Evolutionary conservation across 1,140 invertebrate species (phyloP), one percentile per base, ranked within the genome.

Genomic region (Drosophila gunungcola): DNA sequence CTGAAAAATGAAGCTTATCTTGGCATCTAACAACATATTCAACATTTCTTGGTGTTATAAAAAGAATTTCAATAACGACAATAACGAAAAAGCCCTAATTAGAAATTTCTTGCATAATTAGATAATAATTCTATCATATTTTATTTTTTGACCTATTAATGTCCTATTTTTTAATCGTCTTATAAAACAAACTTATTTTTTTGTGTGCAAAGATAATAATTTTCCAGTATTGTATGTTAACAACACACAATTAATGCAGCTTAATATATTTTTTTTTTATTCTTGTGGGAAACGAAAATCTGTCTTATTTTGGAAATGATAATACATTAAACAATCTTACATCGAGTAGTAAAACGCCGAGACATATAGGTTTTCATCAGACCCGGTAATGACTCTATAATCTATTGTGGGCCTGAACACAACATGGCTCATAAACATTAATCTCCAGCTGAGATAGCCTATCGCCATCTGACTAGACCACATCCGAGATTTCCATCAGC

Each of bases 361-460:
- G 16, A 13, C 11, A 21, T 54, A 32, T 39, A 34, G 27, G 65
- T 13, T 69, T 21, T 21, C 51, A n/a, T 34, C 36, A 46, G 43
- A n/a, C 5, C 12, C 1, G 42, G 42, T 21, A 32, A 32, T 45
- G 25, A 7, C 29, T 45, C 11, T 32, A 34, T 54, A 46, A 54
- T 32, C 41, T 46, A 3, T 11, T 2, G 12, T 36, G 9, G 6
- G 25, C 27, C 46, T 11, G 9, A 3, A 25, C 39, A 51, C 42
- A 21, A 70, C 63, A 27, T 39, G 63, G 34, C 16, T 32, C 13
- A 39, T 9, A 67, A 45, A 67, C 51, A 46, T 21, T 16, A 13
- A 70, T 70, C 51, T 70, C 52, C 36, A 70, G 27, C 64, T 16
- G 5, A 69, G 67, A 49, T 70, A 13, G 21, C 27, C 64, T 70